Evolutionary conservation across 2,797 vertebrate genomes (phyloP).

Genomic region (Bryconaethiops microstoma): DNA sequence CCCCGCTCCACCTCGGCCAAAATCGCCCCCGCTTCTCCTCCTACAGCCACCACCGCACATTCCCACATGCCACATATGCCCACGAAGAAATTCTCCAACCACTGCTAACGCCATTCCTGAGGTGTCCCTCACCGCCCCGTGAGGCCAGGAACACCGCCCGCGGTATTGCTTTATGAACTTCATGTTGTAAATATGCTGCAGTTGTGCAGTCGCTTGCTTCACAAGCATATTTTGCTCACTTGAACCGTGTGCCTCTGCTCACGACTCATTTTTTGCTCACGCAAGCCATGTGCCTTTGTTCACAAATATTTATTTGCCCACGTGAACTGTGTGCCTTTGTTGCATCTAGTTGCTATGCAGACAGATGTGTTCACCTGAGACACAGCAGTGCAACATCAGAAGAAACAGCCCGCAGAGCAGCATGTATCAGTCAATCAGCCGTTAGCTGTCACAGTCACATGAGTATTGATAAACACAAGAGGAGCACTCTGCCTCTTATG

Average conservation of each 20-base stretch:
- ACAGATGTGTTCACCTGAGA: constrained; percentile 40
- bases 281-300: neutral
- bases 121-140: constrained; percentile 39
- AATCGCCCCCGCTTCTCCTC: constrained; percentile 48
- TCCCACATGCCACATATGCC: constrained; percentile 36
- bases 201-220: constrained; percentile 15
- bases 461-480: constrained; percentile 27
- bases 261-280: neutral
- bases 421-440: constrained; percentile 38
- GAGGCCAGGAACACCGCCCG: constrained; percentile 34
- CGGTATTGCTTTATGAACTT: constrained; percentile 1
- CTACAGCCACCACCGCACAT: constrained; percentile 44
- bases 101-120: constrained; percentile 52
- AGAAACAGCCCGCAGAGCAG: constrained; percentile 25
- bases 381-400: constrained; percentile 32
- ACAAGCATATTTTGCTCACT: neutral
- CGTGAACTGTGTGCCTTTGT: constrained; percentile 4
- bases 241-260: neutral
- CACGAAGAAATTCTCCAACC: constrained; percentile 35
- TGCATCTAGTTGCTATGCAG: constrained; percentile 30
- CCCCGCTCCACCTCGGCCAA: constrained; percentile 34
- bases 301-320: neutral
- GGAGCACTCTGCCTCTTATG: constrained; percentile 10
- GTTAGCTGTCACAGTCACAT: constrained; percentile 3
- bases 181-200: constrained; percentile 33